These are phyloP conservation scores for Podiceps cristatus DNA, from an alignment of 2,113 vertebrate genomes.

Conservation along the genomic window DNA sequence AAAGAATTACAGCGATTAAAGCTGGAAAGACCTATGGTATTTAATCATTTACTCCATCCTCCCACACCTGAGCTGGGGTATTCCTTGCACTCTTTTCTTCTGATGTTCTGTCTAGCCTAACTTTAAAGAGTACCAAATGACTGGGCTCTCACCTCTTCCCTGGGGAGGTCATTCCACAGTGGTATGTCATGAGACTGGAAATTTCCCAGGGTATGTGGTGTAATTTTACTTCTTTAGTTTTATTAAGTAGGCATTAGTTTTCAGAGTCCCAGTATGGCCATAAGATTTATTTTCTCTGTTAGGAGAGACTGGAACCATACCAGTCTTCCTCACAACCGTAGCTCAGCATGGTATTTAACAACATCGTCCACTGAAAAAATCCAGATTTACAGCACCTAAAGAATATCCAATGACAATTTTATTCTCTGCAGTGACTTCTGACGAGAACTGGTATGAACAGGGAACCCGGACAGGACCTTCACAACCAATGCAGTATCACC, in stretches of 20 bases:
- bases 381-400: neutral
- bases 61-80: slow-evolving; percentile 18
- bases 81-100: neutral
- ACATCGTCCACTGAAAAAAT: neutral
- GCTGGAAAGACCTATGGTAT: slow-evolving; percentile 40
- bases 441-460: neutral
- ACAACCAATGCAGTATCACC: neutral
- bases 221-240: slow-evolving; percentile 8
- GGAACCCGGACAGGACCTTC: neutral
- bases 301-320: neutral
- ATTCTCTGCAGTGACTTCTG: neutral
- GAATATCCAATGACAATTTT: neutral
- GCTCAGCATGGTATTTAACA: neutral
- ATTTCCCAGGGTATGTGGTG: neutral
- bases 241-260: neutral
- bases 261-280: neutral
- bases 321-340: neutral
- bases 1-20: slow-evolving; percentile 50
- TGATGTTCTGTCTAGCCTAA: neutral
- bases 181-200: neutral
- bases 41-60: slow-evolving; percentile 55
- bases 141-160: neutral
- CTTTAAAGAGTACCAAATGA: neutral
- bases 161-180: neutral
- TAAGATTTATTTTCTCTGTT: neutral